Conservation (phyloP, 1,140 invertebrate genomes). For the Maniola jurtina region DNA sequence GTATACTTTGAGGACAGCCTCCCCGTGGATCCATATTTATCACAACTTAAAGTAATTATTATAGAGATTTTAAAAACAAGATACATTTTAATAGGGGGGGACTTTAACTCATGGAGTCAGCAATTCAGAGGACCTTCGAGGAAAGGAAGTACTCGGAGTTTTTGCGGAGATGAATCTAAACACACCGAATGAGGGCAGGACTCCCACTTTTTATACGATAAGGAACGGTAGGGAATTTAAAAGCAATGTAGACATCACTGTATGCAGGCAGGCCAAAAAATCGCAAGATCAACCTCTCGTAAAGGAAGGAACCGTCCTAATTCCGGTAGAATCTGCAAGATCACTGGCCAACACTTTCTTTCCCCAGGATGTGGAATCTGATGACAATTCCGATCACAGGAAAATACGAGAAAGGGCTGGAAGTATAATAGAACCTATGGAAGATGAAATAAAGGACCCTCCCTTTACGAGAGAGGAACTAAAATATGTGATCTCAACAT, state of each 20-base stretch:
- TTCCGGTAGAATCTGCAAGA: too few relatives aligned
- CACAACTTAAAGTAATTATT: not conserved
- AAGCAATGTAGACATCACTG: conserved; percentile 31
- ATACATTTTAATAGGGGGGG: conserved; percentile 31
- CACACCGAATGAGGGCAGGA: conserved; percentile 24
- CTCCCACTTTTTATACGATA: conserved; percentile 31
- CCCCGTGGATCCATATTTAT: not conserved
- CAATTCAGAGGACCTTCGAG: conserved; percentile 10
- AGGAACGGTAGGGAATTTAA: conserved; percentile 21
- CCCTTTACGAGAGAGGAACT: too few relatives aligned
- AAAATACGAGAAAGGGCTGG: too few relatives aligned
- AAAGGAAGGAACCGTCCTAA: too few relatives aligned
- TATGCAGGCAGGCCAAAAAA: not conserved
- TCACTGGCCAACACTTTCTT: not conserved
- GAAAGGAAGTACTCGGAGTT: not conserved
- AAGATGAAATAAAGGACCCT: too few relatives aligned
- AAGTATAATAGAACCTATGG: too few relatives aligned
- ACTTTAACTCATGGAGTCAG: conserved; percentile 44
- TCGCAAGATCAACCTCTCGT: conserved; percentile 32
- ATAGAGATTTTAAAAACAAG: not conserved
- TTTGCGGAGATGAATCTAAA: conserved; percentile 10
- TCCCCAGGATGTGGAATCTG: too few relatives aligned
- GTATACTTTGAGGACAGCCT: conserved; percentile 34
- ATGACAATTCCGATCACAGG: too few relatives aligned
- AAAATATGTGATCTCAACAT: too few relatives aligned